Conservation (phyloP, 2,888 invertebrate genomes). For the Pandemis cinnamomeana region DNA sequence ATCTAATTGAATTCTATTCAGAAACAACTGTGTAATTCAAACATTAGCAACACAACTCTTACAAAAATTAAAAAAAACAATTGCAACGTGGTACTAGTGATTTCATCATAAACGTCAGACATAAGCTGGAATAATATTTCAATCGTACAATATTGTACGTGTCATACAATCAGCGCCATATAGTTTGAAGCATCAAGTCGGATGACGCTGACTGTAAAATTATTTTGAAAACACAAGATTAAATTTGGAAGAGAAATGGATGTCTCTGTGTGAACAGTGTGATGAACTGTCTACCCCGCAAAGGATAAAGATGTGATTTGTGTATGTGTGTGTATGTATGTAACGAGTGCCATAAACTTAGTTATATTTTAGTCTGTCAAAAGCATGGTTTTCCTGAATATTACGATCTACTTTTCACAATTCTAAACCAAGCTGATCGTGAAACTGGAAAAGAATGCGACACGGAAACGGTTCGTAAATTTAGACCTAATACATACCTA, state of each 20-base stretch:
- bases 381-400: too few relatives aligned
- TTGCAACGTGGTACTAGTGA: constrained; percentile 10
- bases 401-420: too few relatives aligned
- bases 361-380: too few relatives aligned
- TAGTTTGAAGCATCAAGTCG: too few relatives aligned
- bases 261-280: constrained; percentile 10
- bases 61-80: not conserved
- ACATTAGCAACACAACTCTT: constrained; percentile 17
- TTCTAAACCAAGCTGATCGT: too few relatives aligned
- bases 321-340: too few relatives aligned
- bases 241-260: constrained; percentile 15
- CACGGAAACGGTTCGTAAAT: too few relatives aligned
- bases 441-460: too few relatives aligned
- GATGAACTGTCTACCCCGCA: not conserved
- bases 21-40: constrained; percentile 20
- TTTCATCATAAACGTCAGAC: constrained; percentile 14
- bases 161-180: too few relatives aligned
- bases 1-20: constrained; percentile 58
- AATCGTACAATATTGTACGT: not conserved
- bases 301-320: too few relatives aligned
- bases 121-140: constrained; percentile 7
- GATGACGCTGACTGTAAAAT: not conserved
- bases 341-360: too few relatives aligned
- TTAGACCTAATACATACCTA: too few relatives aligned
- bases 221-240: constrained; percentile 16